phyloP scores from a whole-genome alignment of 2,797 vertebrate species.

The Atherinosoma microstoma region DNA sequence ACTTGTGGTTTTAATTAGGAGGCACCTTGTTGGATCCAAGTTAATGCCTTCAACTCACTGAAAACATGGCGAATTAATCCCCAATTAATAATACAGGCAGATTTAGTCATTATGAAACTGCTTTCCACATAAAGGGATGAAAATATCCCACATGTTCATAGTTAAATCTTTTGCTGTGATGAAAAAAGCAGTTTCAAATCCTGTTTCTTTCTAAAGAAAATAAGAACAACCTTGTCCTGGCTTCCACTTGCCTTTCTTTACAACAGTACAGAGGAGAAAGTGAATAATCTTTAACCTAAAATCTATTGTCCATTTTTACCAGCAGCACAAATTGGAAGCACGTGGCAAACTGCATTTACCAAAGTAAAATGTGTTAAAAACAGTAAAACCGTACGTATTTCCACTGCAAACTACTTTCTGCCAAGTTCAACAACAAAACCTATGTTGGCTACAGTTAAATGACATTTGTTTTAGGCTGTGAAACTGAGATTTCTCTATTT shows the following conservation, averaged over 20 bases:
- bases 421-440: neutral
- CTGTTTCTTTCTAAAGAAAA: conserved; percentile 26
- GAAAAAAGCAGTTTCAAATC: conserved; percentile 16
- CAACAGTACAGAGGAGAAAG: conserved; percentile 39
- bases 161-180: conserved; percentile 45
- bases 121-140: conserved; percentile 68
- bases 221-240: conserved; percentile 50
- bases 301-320: conserved; percentile 60
- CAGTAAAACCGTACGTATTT: neutral
- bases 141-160: conserved; percentile 53
- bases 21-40: conserved; percentile 74
- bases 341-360: conserved; percentile 1
- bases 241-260: conserved; percentile 42
- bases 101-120: conserved; percentile 71
- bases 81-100: conserved; percentile 75
- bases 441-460: neutral
- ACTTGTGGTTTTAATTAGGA: conserved; percentile 82
- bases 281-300: conserved; percentile 48
- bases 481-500: neutral
- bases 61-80: conserved; percentile 81
- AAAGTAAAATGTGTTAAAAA: conserved; percentile 8
- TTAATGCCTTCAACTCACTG: conserved; percentile 73
- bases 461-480: neutral
- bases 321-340: conserved; percentile 34
- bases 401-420: neutral